phyloP scores from a whole-genome alignment of 2,797 vertebrate species.

The Poeciliopsis paucimaculata region DNA sequence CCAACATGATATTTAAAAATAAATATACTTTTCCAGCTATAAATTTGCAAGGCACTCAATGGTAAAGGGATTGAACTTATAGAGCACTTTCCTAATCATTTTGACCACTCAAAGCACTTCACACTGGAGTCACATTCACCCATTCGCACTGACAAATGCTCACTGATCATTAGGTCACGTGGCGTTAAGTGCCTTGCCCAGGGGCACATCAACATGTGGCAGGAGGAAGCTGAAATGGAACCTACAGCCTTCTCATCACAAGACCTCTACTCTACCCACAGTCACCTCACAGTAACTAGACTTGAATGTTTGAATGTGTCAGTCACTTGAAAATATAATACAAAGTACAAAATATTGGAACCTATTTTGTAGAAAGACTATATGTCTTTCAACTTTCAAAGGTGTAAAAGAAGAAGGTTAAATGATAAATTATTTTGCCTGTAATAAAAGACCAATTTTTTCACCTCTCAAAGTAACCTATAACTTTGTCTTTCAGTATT shows the following conservation, averaged over 20 bases:
- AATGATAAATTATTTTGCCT: background rate
- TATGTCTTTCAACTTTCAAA: background rate
- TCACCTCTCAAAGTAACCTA: background rate
- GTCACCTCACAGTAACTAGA: background rate
- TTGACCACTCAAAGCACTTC: too few species aligned
- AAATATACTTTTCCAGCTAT: background rate
- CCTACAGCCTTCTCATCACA: too few species aligned
- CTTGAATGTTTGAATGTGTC: background rate
- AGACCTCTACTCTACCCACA: too few species aligned
- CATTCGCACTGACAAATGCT: too few species aligned
- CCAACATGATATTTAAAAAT: background rate
- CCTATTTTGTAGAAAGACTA: background rate
- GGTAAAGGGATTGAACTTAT: too few species aligned
- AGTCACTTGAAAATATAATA: background rate
- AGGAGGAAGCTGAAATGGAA: too few species aligned
- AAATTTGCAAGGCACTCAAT: background rate
- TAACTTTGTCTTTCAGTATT: conserved; percentile 81
- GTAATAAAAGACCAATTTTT: background rate
- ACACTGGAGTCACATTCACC: too few species aligned
- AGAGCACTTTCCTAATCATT: too few species aligned
- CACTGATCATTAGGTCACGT: too few species aligned
- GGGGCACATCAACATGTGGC: too few species aligned
- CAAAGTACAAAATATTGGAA: background rate
- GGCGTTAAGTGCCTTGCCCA: too few species aligned
- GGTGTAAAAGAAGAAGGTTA: background rate